These are phyloP conservation scores for Nixonia krombeini DNA, from an alignment of 1,140 invertebrate genomes.

Conservation along the genomic window DNA sequence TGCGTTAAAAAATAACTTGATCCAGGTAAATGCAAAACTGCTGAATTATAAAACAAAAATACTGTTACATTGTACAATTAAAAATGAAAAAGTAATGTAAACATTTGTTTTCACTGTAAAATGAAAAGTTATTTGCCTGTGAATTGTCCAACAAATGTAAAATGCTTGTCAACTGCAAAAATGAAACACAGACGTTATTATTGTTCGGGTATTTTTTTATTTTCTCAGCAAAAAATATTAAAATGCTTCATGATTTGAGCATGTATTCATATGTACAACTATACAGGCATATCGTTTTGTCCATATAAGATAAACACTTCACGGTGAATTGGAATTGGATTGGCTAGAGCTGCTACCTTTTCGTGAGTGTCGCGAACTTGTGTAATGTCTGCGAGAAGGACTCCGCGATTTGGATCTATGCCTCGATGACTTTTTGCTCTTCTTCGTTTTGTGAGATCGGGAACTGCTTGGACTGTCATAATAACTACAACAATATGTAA, in stretches of 20 bases:
- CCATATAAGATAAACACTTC: conserved; percentile 11
- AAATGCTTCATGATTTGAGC: neutral
- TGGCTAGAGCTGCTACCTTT: conserved; percentile 61
- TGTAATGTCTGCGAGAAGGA: conserved; percentile 55
- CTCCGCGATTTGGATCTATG: conserved; percentile 63
- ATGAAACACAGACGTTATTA: neutral
- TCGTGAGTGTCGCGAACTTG: conserved; percentile 50
- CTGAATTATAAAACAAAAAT: too few species aligned
- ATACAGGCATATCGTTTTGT: conserved; percentile 2
- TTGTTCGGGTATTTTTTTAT: neutral
- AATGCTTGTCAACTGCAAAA: too few species aligned
- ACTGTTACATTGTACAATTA: too few species aligned
- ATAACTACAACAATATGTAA: conserved; percentile 51
- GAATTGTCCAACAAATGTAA: too few species aligned
- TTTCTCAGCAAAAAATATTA: conserved; percentile 5
- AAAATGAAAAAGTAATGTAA: too few species aligned
- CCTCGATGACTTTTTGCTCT: conserved; percentile 65
- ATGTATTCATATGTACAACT: conserved; percentile 14
- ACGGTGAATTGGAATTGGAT: conserved; percentile 60
- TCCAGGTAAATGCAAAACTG: too few species aligned
- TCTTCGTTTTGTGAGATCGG: conserved; percentile 63
- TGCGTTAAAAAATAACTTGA: too few species aligned
- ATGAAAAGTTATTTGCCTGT: too few species aligned
- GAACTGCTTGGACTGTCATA: conserved; percentile 64
- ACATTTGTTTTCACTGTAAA: too few species aligned